Evolutionary conservation across 1,140 invertebrate species (phyloP).

Genomic region (Nymphalis io): DNA sequence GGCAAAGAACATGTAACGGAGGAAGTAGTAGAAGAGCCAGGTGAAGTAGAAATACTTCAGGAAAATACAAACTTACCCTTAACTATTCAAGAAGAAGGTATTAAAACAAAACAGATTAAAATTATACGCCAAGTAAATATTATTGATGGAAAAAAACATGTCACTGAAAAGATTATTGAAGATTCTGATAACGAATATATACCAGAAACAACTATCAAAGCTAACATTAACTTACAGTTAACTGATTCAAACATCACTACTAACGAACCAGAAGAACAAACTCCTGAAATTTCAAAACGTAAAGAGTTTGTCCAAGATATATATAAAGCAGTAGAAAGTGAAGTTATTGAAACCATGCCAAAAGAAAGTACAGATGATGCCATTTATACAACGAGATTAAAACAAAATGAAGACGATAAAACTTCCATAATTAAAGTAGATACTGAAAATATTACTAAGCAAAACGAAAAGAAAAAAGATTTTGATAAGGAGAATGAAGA

Average conservation of each 20-base stretch:
- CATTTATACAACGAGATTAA: background rate
- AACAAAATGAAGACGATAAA: background rate
- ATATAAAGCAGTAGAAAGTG: background rate
- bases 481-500: background rate
- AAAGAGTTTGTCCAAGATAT: background rate
- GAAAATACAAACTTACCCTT: slow-evolving; percentile 51
- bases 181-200: slow-evolving; percentile 82
- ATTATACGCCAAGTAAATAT: slow-evolving; percentile 87
- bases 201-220: slow-evolving; percentile 35
- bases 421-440: background rate
- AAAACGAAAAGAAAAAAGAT: background rate
- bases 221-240: slow-evolving; percentile 22
- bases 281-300: background rate
- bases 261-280: background rate
- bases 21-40: slow-evolving; percentile 87
- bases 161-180: slow-evolving; percentile 86
- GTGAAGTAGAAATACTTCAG: slow-evolving; percentile 80
- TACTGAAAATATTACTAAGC: background rate
- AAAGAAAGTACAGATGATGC: background rate
- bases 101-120: slow-evolving; percentile 82
- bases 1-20: slow-evolving; percentile 88
- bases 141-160: slow-evolving; percentile 88
- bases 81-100: slow-evolving; percentile 55
- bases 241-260: slow-evolving; percentile 4
- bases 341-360: background rate